phyloP scores from a whole-genome alignment of 2,797 vertebrate species.

The Eospalax fontanierii region DNA sequence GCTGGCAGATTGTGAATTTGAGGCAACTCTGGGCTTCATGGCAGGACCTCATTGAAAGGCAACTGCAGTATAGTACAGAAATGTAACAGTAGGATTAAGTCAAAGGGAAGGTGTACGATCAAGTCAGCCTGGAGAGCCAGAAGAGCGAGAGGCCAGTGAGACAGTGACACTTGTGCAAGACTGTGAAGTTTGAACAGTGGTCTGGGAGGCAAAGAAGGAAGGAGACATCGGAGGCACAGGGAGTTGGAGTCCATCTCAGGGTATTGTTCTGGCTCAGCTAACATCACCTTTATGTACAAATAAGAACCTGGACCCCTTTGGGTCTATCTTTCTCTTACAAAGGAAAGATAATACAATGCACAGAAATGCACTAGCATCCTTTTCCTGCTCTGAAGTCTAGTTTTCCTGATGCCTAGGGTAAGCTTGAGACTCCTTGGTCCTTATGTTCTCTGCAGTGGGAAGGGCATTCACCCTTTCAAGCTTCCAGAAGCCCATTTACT shows the following conservation, averaged over 20 bases:
- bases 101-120: background rate
- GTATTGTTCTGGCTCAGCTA: background rate
- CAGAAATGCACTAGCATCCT: background rate
- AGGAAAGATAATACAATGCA: background rate
- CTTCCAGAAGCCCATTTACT: constrained; percentile 46
- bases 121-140: background rate
- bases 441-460: background rate
- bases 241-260: background rate
- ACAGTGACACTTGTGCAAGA: background rate
- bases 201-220: background rate
- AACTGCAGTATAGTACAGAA: background rate
- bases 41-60: background rate
- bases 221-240: background rate
- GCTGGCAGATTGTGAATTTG: background rate
- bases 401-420: constrained; percentile 16
- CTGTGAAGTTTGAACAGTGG: background rate
- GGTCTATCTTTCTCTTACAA: background rate
- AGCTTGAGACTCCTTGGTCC: background rate
- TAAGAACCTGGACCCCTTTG: background rate
- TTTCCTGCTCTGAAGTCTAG: background rate
- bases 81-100: background rate
- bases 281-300: background rate
- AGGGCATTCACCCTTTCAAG: constrained; percentile 23
- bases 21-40: background rate
- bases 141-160: background rate